A percentile compares a stretch with the other conserved stretches of the same genome.
These are phyloP conservation scores for Fragum fragum DNA, from an alignment of 2,888 invertebrate genomes.

Conservation along the genomic window DNA sequence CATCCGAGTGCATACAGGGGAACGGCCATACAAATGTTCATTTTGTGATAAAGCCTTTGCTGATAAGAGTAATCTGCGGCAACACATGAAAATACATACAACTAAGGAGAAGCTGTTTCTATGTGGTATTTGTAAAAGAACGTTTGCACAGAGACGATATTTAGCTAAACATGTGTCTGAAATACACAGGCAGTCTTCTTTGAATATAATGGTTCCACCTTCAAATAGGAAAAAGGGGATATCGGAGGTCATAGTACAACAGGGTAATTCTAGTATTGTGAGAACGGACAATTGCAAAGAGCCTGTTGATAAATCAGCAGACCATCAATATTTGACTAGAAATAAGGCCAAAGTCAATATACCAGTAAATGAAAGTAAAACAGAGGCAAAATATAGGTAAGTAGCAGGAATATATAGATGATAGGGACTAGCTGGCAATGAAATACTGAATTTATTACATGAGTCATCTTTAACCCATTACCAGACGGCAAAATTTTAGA, in stretches of 20 bases:
- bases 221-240: constrained; percentile 5
- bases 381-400: constrained; percentile 38
- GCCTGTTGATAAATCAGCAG: constrained; percentile 26
- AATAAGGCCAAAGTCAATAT: constrained; percentile 30
- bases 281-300: constrained; percentile 11
- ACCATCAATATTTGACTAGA: constrained; percentile 53
- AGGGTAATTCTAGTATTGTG: background rate
- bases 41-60: constrained; percentile 60
- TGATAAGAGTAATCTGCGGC: constrained; percentile 58
- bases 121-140: constrained; percentile 56
- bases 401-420: too few relatives aligned
- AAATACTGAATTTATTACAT: too few relatives aligned
- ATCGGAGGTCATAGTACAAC: background rate
- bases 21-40: constrained; percentile 54
- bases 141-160: constrained; percentile 60
- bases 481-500: too few relatives aligned
- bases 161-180: constrained; percentile 59
- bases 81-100: constrained; percentile 61
- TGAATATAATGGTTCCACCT: constrained; percentile 38
- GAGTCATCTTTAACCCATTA: too few relatives aligned
- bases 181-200: constrained; percentile 49
- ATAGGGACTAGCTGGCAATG: too few relatives aligned
- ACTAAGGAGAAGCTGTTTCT: constrained; percentile 60
- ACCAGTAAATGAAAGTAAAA: background rate
- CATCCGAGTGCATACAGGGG: constrained; percentile 57